Percentiles rank a stretch among this genome's conserved stretches.
phyloP scores from a whole-genome alignment of 2,888 invertebrate species.

The Cephus runcator region DNA sequence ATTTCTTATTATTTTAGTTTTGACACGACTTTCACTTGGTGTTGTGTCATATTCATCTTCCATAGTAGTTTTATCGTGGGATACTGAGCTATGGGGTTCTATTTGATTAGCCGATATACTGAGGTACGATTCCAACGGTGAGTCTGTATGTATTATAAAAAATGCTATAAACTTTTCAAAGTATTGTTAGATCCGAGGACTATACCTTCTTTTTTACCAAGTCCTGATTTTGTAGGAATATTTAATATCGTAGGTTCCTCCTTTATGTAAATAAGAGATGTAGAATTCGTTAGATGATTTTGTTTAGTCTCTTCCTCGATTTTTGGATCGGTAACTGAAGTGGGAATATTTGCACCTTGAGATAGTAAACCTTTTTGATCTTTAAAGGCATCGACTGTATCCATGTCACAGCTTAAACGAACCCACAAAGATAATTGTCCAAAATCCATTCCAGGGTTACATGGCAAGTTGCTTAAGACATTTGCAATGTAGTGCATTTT shows the following conservation, averaged over 20 bases:
- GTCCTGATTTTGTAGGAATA: background rate
- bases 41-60: background rate
- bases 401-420: conserved; percentile 45
- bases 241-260: background rate
- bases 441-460: conserved; percentile 34
- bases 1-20: background rate
- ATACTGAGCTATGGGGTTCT: background rate
- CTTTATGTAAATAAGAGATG: background rate
- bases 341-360: background rate
- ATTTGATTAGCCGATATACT: background rate
- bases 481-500: conserved; percentile 49
- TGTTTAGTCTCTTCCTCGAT: background rate
- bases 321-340: background rate
- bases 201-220: background rate
- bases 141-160: background rate
- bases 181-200: background rate
- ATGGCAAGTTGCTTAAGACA: conserved; percentile 37
- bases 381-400: conserved; percentile 44
- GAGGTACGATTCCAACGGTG: background rate
- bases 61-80: background rate
- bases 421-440: conserved; percentile 55
- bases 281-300: background rate
- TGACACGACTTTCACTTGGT: background rate
- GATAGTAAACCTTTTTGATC: conserved; percentile 22
- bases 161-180: background rate